These are phyloP conservation scores for Polylopha cassiicola DNA, from an alignment of 2,888 invertebrate species.

Conservation along the genomic window DNA sequence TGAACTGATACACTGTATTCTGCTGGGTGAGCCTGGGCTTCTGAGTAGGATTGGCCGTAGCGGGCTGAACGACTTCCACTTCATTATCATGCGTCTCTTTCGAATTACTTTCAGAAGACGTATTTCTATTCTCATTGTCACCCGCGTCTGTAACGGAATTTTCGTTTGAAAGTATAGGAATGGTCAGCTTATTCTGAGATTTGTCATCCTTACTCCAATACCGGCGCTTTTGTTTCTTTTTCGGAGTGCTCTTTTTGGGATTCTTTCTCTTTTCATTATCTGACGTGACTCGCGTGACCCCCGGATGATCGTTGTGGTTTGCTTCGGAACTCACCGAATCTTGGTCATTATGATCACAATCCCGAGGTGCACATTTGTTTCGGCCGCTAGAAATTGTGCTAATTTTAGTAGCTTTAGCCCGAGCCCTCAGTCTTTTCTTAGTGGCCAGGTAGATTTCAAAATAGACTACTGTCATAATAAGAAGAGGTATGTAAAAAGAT, in stretches of 20 bases:
- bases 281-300: slow-evolving; percentile 50
- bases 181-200: slow-evolving; percentile 65
- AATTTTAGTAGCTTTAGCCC: slow-evolving; percentile 89
- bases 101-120: slow-evolving; percentile 70
- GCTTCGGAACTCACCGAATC: slow-evolving; percentile 91
- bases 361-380: slow-evolving; percentile 67
- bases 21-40: slow-evolving; percentile 54
- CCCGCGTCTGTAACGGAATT: slow-evolving; percentile 64
- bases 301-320: slow-evolving; percentile 83
- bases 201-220: slow-evolving; percentile 75
- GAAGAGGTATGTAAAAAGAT: slow-evolving; percentile 95
- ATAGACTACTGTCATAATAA: slow-evolving; percentile 97
- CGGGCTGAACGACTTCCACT: slow-evolving; percentile 47
- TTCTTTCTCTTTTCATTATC: slow-evolving; percentile 61
- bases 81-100: slow-evolving; percentile 67
- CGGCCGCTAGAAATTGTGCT: slow-evolving; percentile 80
- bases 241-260: slow-evolving; percentile 46
- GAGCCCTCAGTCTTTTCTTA: slow-evolving; percentile 87
- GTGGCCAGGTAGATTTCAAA: slow-evolving; percentile 97
- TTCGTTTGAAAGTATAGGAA: slow-evolving; percentile 66
- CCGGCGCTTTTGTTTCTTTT: slow-evolving; percentile 73
- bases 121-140: slow-evolving; percentile 62
- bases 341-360: slow-evolving; percentile 76
- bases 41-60: slow-evolving; percentile 46
- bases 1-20: slow-evolving; percentile 88